These are phyloP conservation scores for Drosophila recens DNA, from an alignment of 2,888 invertebrate genomes.

Conservation along the genomic window DNA sequence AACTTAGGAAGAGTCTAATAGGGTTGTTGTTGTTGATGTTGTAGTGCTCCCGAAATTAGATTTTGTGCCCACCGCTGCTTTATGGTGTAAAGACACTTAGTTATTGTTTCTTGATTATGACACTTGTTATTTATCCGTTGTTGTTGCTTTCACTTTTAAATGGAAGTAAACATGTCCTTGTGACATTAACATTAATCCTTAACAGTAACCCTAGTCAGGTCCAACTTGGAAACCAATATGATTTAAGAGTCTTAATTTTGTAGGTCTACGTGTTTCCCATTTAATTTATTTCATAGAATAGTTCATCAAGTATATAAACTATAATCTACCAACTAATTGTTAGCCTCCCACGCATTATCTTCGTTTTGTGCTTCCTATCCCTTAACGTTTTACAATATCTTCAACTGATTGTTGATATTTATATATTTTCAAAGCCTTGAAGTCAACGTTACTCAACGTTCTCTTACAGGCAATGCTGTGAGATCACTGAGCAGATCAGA, in stretches of 20 bases:
- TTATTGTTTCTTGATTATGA: background rate
- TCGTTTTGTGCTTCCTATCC: conserved; percentile 12
- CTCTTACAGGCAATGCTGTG: conserved; percentile 50
- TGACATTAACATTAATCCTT: background rate
- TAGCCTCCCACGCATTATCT: conserved; percentile 9
- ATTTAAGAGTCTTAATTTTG: background rate
- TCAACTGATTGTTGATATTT: conserved; percentile 17
- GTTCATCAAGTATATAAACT: too few relatives aligned
- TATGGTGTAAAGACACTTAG: conserved; percentile 5
- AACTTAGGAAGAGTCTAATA: too few relatives aligned
- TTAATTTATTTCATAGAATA: too few relatives aligned
- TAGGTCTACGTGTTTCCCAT: too few relatives aligned
- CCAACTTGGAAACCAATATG: background rate
- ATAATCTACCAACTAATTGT: background rate
- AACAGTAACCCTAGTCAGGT: background rate
- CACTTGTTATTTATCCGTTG: background rate
- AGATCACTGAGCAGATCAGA: conserved; percentile 38
- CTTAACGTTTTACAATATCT: conserved; percentile 4
- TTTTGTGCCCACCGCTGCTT: too few relatives aligned
- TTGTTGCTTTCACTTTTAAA: background rate
- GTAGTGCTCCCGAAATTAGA: too few relatives aligned
- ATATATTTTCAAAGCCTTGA: conserved; percentile 37
- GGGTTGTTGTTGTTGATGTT: too few relatives aligned
- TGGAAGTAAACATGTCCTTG: background rate
- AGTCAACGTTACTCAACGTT: conserved; percentile 56